phyloP scores from a whole-genome alignment of 2,888 invertebrate species.

The Drosophila demipolita region DNA sequence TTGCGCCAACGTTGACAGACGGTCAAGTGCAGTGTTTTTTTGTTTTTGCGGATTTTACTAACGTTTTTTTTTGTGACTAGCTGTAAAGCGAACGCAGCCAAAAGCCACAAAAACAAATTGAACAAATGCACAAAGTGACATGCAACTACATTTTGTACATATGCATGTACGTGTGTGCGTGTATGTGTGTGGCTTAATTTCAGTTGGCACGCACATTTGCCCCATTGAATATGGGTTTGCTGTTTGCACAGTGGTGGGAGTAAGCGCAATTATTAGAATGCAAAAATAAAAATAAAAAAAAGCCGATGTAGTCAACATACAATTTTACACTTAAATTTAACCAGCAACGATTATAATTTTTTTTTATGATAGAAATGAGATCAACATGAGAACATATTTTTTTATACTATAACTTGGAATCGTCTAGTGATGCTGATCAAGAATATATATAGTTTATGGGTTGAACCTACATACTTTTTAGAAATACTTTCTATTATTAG shows the following conservation, averaged over 20 bases:
- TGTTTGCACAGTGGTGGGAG: slow-evolving; percentile 9
- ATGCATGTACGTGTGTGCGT: slow-evolving; percentile 5
- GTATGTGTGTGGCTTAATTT: slow-evolving; percentile 40
- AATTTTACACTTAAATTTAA: no score
- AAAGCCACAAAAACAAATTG: slow-evolving; percentile 51
- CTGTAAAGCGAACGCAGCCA: slow-evolving; percentile 36
- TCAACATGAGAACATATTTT: no score
- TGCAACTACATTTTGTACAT: slow-evolving; percentile 40
- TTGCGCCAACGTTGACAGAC: slow-evolving; percentile 43
- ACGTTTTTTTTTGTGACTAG: slow-evolving; percentile 3
- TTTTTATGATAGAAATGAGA: no score
- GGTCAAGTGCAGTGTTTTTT: slow-evolving; percentile 37
- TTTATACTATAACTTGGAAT: no score
- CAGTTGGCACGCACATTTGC: slow-evolving; percentile 46
- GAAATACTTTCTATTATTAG: no score
- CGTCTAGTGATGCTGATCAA: no score
- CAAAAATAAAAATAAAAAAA: neutral
- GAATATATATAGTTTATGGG: no score
- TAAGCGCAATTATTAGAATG: neutral
- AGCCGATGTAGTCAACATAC: neutral
- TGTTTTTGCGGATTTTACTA: neutral
- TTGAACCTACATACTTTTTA: no score
- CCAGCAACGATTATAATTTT: no score
- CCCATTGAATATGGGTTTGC: slow-evolving; percentile 19
- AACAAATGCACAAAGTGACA: slow-evolving; percentile 51